Percentiles rank a stretch among this genome's conserved stretches.
These are phyloP conservation scores for Mobula hypostoma DNA, from an alignment of 2,113 vertebrate species.

Conservation along the genomic window DNA sequence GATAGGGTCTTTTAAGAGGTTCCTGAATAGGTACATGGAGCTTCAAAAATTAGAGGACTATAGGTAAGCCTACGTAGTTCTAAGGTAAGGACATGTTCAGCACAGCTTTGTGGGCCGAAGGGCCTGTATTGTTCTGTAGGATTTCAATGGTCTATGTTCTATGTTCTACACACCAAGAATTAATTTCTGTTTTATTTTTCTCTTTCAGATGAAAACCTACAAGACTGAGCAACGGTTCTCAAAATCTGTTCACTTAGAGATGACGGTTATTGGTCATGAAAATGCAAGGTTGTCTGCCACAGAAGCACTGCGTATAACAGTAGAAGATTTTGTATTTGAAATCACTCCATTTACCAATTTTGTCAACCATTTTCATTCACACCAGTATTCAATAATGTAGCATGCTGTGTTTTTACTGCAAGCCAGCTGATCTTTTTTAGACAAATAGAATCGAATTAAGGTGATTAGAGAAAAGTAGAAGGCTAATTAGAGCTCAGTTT, in stretches of 20 bases:
- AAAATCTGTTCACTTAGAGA: background rate
- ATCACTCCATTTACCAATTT: background rate
- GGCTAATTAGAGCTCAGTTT: conserved; percentile 20
- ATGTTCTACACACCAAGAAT: background rate
- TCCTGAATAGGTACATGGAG: no score
- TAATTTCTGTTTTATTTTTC: background rate
- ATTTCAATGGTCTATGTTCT: no score
- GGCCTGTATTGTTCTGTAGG: no score
- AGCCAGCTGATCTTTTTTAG: conserved; percentile 11
- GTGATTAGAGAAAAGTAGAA: background rate
- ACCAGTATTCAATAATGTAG: background rate
- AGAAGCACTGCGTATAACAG: background rate
- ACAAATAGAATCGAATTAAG: conserved; percentile 18
- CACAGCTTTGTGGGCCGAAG: no score
- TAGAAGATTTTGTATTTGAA: conserved; percentile 7
- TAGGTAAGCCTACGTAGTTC: no score
- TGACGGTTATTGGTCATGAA: background rate
- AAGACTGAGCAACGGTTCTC: background rate
- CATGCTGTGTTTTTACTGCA: background rate
- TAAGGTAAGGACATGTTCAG: no score
- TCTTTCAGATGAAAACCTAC: conserved; percentile 5
- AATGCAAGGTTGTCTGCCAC: background rate
- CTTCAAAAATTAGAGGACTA: no score
- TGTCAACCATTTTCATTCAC: conserved; percentile 2
- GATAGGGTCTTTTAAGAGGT: no score